phyloP scores from a whole-genome alignment of 2,888 invertebrate genomes.

The Neocrepidodera transversa region DNA sequence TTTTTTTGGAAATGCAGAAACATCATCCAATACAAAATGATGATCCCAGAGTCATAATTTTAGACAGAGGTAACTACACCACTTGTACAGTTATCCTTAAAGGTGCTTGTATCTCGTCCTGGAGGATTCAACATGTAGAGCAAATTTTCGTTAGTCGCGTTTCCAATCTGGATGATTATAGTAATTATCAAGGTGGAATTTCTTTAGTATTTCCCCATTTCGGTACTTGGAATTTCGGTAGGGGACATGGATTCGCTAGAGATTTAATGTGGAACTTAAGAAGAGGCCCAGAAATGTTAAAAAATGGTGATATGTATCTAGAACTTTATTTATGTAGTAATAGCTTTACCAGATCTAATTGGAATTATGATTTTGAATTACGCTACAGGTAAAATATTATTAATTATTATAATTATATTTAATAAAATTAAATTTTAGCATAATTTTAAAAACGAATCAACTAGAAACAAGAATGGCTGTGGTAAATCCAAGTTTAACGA shows the following conservation, averaged over 20 bases:
- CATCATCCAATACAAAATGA: neutral
- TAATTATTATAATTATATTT: too few species aligned
- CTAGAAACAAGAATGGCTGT: constrained; percentile 18
- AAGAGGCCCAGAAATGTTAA: constrained; percentile 27
- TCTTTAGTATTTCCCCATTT: constrained; percentile 37
- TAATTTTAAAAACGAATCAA: constrained; percentile 16
- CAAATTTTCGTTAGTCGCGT: constrained; percentile 32
- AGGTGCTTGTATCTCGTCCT: constrained; percentile 41
- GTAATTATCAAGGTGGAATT: constrained; percentile 35
- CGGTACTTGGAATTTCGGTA: constrained; percentile 28
- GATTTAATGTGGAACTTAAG: constrained; percentile 36
- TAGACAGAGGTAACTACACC: constrained; percentile 43
- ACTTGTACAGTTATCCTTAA: constrained; percentile 40
- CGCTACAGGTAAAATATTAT: constrained; percentile 8
- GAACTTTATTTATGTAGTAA: constrained; percentile 24
- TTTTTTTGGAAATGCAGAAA: constrained; percentile 8
- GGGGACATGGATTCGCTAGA: constrained; percentile 37
- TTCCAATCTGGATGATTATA: constrained; percentile 12
- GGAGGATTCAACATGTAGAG: constrained; percentile 41
- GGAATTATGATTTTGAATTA: constrained; percentile 40
- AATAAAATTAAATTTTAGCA: neutral
- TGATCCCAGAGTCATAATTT: constrained; percentile 24
- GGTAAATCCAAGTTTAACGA: constrained; percentile 24
- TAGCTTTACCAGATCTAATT: constrained; percentile 38
- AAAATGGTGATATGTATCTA: constrained; percentile 36